Base-by-base conservation (phyloP, 2,888 invertebrate species). In the Micropterix aruncella region DNA sequence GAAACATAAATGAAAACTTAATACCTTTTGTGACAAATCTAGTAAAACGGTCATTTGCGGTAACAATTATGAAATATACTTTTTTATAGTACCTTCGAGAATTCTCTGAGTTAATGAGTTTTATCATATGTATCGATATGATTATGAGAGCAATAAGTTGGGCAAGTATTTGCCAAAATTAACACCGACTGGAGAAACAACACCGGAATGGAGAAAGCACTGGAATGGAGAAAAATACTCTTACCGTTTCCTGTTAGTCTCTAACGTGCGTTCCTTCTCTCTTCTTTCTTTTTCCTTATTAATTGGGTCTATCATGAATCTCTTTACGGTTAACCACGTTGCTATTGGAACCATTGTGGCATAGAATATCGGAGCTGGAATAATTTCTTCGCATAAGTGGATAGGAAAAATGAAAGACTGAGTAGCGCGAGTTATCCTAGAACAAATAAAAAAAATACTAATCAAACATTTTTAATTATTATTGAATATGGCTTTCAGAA, bases 321-420 rank as follows among this genome's bases (percentile, higher is more conserved):
- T 87, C 62, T 91, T 93, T 1, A 93, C 70, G 1, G 89, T 65
- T 43, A 86, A 68, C 79, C 87, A 91, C 1, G 80, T 77, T 27
- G 92, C 70, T 12, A 93, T 51, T 0, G 96, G 95, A n/a, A 87
- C 77, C 0, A 91, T 69, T 0, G 94, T 90, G 9, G 93, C 95
- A 60, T 96, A 96, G 61, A 96, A 89, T 37, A 96, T 73, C 0
- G 95, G 90, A 16, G 88, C 84, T 0, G 93, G 90, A 56, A 90
- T 73, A 16, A 95, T 73, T 57, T 91, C 90, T 56, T 95, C 93
- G 54, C 92, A 90, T 16, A 96, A 64, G 53, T 90, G 86, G 51
- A 95, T 87, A 0, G 94, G 93, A 53, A 95, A 85, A 18, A 83
- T 74, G 56, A 92, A 90, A 0, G 83, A 80, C 65, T 96, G 95